phyloP scores from a whole-genome alignment of 2,797 vertebrate genomes.

The Pseudochromis fuscus region DNA sequence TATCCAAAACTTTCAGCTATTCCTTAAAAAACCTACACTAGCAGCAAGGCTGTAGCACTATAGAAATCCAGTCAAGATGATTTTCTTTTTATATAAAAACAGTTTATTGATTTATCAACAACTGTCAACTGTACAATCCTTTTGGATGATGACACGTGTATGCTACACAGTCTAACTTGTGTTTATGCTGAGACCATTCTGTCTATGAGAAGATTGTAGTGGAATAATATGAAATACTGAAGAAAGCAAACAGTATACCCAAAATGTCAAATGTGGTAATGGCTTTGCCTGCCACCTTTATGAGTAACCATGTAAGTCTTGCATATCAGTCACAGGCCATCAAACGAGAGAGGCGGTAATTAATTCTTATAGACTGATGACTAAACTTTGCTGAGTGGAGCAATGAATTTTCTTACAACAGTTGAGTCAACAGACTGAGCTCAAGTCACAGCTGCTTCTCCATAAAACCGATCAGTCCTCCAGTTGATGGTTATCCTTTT shows the following conservation, averaged over 20 bases:
- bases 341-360: constrained; percentile 60
- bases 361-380: constrained; percentile 63
- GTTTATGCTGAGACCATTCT: constrained; percentile 70
- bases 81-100: constrained; percentile 83
- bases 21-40: constrained; percentile 6
- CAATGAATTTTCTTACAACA: constrained; percentile 65
- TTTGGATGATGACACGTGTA: constrained; percentile 83
- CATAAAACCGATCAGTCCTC: constrained; percentile 57
- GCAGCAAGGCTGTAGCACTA: constrained; percentile 5
- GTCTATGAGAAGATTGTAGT: constrained; percentile 69
- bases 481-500: constrained; percentile 66
- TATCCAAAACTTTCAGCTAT: constrained; percentile 17
- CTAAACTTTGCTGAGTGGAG: constrained; percentile 60
- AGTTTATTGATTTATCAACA: constrained; percentile 91
- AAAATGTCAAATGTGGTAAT: constrained; percentile 61
- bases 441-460: constrained; percentile 63
- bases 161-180: constrained; percentile 88
- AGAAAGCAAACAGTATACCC: constrained; percentile 70
- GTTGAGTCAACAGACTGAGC: constrained; percentile 59
- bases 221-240: constrained; percentile 67
- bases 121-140: constrained; percentile 90
- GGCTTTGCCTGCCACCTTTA: constrained; percentile 58
- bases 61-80: constrained; percentile 70
- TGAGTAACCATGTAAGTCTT: constrained; percentile 55
- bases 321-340: constrained; percentile 69